A percentile compares a stretch with the other conserved stretches of the same genome.
phyloP scores from a whole-genome alignment of 1,140 invertebrate species.

The Helicoverpa zea region DNA sequence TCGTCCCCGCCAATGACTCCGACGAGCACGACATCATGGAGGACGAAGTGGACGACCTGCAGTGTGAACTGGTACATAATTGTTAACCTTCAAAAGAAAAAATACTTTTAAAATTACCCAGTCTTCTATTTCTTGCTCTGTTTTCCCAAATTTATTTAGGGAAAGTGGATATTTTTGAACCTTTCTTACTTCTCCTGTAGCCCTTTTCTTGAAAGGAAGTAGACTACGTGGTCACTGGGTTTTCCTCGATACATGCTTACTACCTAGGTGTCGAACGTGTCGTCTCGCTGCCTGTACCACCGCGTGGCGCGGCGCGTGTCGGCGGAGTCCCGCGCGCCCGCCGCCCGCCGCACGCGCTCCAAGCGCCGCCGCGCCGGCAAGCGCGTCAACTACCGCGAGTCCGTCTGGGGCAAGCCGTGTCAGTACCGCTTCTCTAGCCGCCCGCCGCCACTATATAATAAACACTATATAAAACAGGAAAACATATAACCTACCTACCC shows the following conservation, averaged over 20 bases:
- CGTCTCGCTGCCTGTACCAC: slow-evolving; percentile 78
- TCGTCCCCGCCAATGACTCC: slow-evolving; percentile 75
- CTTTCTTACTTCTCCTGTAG: too few species aligned
- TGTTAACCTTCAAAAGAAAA: background rate
- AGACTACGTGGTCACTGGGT: too few species aligned
- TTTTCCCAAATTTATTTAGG: too few species aligned
- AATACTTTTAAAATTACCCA: too few species aligned
- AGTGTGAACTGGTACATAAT: slow-evolving; percentile 74
- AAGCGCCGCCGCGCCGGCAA: slow-evolving; percentile 65
- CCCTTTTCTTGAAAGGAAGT: too few species aligned
- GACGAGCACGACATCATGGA: slow-evolving; percentile 82
- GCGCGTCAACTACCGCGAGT: slow-evolving; percentile 78
- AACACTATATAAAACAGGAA: too few species aligned
- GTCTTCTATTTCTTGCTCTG: too few species aligned
- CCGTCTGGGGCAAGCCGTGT: slow-evolving; percentile 67
- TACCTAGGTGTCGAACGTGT: slow-evolving; percentile 72
- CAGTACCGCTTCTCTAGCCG: background rate
- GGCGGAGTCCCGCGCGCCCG: slow-evolving; percentile 64
- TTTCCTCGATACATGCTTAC: background rate
- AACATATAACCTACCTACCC: too few species aligned
- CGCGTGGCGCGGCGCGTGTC: slow-evolving; percentile 68
- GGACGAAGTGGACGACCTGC: slow-evolving; percentile 77
- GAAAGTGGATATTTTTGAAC: too few species aligned
- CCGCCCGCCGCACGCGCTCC: slow-evolving; percentile 57
- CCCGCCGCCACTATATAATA: too few species aligned